Percentiles rank a stretch among this genome's conserved stretches.
Conservation (phyloP, 2,113 vertebrate genomes). For the Potamarius usumacintae region DNA sequence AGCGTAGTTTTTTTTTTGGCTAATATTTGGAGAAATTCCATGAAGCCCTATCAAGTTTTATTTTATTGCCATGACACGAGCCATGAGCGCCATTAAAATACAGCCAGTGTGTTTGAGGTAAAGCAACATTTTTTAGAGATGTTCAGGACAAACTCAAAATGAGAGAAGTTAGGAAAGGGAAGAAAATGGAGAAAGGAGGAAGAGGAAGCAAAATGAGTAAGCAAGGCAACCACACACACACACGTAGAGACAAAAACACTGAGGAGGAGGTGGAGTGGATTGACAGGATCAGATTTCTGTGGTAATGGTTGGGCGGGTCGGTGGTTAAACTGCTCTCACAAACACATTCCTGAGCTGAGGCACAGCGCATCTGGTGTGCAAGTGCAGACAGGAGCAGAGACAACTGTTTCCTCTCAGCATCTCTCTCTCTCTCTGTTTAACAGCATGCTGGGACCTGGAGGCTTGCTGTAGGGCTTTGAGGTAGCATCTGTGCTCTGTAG, state of each 20-base stretch:
- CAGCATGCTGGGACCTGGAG: conserved; percentile 42
- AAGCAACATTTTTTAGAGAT: conserved; percentile 10
- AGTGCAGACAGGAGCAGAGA: conserved; percentile 55
- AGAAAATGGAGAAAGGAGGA: conserved; percentile 23
- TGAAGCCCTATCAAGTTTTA: conserved; percentile 44
- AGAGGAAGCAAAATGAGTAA: conserved; percentile 37
- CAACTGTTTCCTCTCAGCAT: conserved; percentile 44
- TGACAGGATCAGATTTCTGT: conserved; percentile 58
- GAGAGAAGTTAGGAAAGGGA: not conserved
- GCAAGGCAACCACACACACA: conserved; percentile 3
- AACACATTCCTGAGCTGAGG: conserved; percentile 57
- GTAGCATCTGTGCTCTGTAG: conserved; percentile 35
- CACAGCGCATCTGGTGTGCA: conserved; percentile 57
- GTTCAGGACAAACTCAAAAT: conserved; percentile 13
- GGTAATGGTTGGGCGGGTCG: conserved; percentile 55
- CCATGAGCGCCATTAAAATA: conserved; percentile 45
- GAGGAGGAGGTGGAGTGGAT: conserved; percentile 47
- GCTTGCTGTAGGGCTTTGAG: conserved; percentile 37
- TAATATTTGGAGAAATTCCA: conserved; percentile 1
- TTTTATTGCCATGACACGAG: conserved; percentile 41
- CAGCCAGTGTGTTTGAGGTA: conserved; percentile 33
- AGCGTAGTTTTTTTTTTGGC: not conserved
- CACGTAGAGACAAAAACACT: conserved; percentile 14
- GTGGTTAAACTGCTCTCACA: conserved; percentile 59
- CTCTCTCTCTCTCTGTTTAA: conserved; percentile 36